Percentiles rank a stretch among this genome's conserved stretches.
Evolutionary conservation across 2,113 vertebrate species (phyloP).

Genomic region (Stigmatopora argus): DNA sequence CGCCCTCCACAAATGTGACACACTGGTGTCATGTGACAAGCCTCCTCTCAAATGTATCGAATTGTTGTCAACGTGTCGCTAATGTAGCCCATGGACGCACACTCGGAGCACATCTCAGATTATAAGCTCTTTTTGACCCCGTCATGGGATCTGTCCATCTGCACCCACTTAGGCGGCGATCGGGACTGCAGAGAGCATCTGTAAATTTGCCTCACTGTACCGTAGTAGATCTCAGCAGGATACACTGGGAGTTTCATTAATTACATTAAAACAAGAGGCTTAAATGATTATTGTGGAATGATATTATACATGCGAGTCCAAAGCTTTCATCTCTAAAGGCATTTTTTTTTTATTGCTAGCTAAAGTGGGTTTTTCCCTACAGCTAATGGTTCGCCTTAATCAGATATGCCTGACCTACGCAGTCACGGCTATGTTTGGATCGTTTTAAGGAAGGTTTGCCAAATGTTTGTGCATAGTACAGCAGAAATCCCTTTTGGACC

Average conservation of each 20-base stretch:
- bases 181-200: conserved; percentile 1
- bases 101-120: conserved; percentile 19
- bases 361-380: background rate
- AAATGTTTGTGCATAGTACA: conserved; percentile 10
- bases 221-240: conserved; percentile 22
- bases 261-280: conserved; percentile 69
- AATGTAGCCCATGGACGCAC: background rate
- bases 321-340: conserved; percentile 52
- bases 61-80: background rate
- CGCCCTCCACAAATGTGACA: background rate
- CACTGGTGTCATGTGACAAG: background rate
- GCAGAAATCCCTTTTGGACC: conserved; percentile 12
- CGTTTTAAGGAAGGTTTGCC: conserved; percentile 24
- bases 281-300: conserved; percentile 61
- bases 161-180: conserved; percentile 25
- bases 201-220: conserved; percentile 16
- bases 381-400: conserved; percentile 46
- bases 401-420: conserved; percentile 37
- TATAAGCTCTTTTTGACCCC: conserved; percentile 9
- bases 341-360: conserved; percentile 1
- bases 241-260: conserved; percentile 54
- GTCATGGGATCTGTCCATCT: conserved; percentile 32
- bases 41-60: background rate
- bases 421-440: conserved; percentile 19
- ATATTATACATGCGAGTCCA: conserved; percentile 51